Conservation (phyloP, 2,888 invertebrate species). For the Philopedon plagiatum region DNA sequence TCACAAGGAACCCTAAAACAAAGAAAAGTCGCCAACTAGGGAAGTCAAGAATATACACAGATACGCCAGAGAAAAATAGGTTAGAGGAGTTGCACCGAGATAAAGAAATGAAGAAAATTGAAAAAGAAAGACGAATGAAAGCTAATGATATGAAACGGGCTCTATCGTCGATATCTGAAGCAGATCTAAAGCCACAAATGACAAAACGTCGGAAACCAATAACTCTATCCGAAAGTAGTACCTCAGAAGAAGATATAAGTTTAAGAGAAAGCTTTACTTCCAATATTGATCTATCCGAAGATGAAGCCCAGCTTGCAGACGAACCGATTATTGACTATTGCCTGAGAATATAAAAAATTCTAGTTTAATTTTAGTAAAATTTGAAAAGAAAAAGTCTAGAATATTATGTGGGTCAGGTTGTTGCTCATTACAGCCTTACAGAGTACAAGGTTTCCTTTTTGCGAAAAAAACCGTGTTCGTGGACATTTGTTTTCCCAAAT, state of each 20-base stretch:
- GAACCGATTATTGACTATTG: background rate
- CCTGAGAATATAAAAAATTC: background rate
- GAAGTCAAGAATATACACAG: constrained; percentile 6
- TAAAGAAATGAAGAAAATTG: too few species aligned
- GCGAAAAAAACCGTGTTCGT: too few species aligned
- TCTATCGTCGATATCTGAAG: background rate
- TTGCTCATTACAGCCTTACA: too few species aligned
- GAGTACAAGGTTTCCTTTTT: too few species aligned
- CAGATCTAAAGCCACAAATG: background rate
- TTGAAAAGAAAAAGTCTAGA: background rate
- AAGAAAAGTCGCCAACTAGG: background rate
- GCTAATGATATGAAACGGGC: background rate
- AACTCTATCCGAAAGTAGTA: background rate
- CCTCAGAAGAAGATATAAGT: background rate
- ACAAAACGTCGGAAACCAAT: too few species aligned
- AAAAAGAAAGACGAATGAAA: background rate
- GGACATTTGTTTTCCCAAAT: too few species aligned
- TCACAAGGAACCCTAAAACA: background rate
- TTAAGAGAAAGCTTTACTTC: constrained; percentile 4
- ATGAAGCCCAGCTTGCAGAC: too few species aligned
- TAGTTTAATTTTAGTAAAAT: constrained; percentile 1
- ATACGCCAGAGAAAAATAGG: constrained; percentile 7
- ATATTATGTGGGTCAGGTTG: constrained; percentile 13
- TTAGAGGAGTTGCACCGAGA: background rate
- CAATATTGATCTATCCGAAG: background rate